Base-by-base conservation (phyloP, 2,888 invertebrate species). In the Tetropium fuscum region DNA sequence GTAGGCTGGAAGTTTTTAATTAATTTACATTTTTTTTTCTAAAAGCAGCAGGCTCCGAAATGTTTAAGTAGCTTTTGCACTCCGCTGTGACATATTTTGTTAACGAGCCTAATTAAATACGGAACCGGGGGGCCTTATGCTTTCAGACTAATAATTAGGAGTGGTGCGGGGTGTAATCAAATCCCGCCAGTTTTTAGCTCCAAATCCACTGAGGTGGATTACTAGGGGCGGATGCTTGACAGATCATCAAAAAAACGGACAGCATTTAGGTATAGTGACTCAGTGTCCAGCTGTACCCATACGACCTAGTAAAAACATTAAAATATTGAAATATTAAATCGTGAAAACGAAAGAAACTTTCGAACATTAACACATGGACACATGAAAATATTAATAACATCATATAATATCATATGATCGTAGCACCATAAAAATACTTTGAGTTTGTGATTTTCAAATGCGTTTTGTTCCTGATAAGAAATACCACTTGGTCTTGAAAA, bases 21-120 rank as follows among this genome's bases (percentile, higher is more conserved):
- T 65, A 58, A 58, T 48, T 57, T 62, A 64, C 57, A 41, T 55
- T 48, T 53, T 60, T 58, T 61, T 56, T 51, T 40, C 49, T 40
- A 40, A 48, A 36, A 36, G 10, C 25, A 16, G n/a, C 5, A 10
- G 32, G 11, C 18, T 11, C 47, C 38, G 10, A 40, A 40, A 51
- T 40, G 27, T 51, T 27, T 51, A 51, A 51, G 40, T 40, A 40
- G 40, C 49, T 51, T 51, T 51, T 40, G 25, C 49, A 40, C 40
- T 51, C 40, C 19, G 7, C 49, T 7, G 38, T 38, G 49, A 25
- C 38, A 51, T 48, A 48, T 27, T 38, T 51, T 51, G 27, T 51
- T 27, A 51, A 40, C 10, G 27, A 10, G 3, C 16, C 10, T 51
- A 51, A 51, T 51, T 51, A 48, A 48, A 38, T 48, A 25, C 34